Evolutionary conservation across 2,888 invertebrate species (phyloP).

Genomic region (Corbicula japonica): DNA sequence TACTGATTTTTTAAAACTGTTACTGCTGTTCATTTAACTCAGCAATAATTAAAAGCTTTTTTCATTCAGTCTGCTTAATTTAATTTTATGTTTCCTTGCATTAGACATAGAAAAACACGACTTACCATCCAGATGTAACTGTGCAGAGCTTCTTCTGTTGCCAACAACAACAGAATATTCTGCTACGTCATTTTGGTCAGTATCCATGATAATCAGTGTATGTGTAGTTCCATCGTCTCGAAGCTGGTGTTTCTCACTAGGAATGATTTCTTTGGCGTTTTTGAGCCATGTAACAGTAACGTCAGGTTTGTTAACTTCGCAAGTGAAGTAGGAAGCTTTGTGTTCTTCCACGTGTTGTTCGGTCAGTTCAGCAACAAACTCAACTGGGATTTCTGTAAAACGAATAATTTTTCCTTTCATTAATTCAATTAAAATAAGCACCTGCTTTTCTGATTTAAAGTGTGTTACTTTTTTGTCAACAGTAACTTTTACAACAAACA

Average conservation of each 20-base stretch:
- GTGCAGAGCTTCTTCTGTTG: conserved; percentile 92
- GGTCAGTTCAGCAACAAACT: conserved; percentile 80
- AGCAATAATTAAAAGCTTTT: too few species aligned
- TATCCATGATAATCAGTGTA: conserved; percentile 94
- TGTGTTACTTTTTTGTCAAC: too few species aligned
- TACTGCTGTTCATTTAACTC: too few species aligned
- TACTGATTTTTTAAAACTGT: too few species aligned
- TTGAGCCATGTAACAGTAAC: conserved; percentile 84
- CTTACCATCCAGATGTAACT: conserved; percentile 91
- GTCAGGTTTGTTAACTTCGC: conserved; percentile 83
- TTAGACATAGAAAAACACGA: conserved; percentile 21
- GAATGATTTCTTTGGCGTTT: conserved; percentile 78
- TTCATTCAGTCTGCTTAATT: too few species aligned
- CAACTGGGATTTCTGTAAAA: conserved; percentile 81
- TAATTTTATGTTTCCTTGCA: too few species aligned
- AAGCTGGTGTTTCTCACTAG: conserved; percentile 80
- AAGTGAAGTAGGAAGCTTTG: conserved; percentile 80
- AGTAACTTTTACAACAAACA: too few species aligned
- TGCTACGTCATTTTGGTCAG: conserved; percentile 92
- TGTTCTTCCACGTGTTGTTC: conserved; percentile 82
- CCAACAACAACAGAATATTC: conserved; percentile 92
- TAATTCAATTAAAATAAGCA: too few species aligned
- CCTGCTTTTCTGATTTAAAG: too few species aligned
- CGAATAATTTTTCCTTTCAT: too few species aligned
- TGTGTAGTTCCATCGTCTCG: conserved; percentile 88